Evolutionary conservation across 2,797 vertebrate species (phyloP), one percentile per base, ranked within the genome.

Genomic region (Danio choprae): DNA sequence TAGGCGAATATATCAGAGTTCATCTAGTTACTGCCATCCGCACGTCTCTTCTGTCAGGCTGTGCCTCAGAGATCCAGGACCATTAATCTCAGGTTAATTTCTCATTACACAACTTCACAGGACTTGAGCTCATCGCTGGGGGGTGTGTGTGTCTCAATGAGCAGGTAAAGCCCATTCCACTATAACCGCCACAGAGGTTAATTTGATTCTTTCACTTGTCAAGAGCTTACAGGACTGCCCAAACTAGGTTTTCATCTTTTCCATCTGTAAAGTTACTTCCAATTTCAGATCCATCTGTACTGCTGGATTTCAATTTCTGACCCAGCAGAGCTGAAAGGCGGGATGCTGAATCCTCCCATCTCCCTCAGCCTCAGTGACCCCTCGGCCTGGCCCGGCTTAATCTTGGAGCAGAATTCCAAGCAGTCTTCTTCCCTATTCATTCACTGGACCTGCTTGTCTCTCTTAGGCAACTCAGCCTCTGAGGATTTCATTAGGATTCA

Each of bases 181-280:
- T 51, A 40, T 74, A 76, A 77, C 77, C n/a, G 74, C 77, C 56
- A 41, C 18, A 12, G 71, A 83, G 83, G 86, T 85, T 87, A 88
- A 88, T 88, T 88, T 82, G 78, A 85, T 86, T 84, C 86, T 83
- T 56, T 84, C 81, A 78, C 83, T 85, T 84, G 78, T 85, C 77
- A 74, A 75, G 83, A 79, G 83, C 69, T 81, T 82, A 77, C 72
- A 80, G 75, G 79, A 83, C 83, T 80, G 81, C 74, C 62, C 80
- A 81, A 84, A 86, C 81, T 84, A 82, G 85, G 73, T 84, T 86
- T 84, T 88, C 85, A 85, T 87, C 83, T 84, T 85, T 83, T 83
- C 79, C 86, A 85, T 85, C 82, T 82, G 78, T 83, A 77, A 84
- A 84, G 84, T 81, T 84, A 81, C 84, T 83, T 84, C 83, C 83